Evolutionary conservation across 2,888 invertebrate genomes (phyloP).

Genomic region (Mythimna vitellina): DNA sequence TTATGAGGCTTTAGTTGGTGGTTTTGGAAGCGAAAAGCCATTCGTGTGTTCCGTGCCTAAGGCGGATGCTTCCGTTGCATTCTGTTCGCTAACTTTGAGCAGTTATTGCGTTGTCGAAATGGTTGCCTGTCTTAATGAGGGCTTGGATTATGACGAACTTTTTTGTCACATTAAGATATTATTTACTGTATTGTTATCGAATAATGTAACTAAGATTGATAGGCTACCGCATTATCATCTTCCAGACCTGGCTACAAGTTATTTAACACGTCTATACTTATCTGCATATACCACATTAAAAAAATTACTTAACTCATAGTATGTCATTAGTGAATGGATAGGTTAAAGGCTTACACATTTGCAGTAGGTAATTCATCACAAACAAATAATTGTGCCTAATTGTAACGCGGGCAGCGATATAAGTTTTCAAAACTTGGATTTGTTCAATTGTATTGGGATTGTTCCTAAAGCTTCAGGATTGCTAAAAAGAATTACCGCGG

Average conservation of each 20-base stretch:
- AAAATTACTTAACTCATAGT: background rate
- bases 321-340: background rate
- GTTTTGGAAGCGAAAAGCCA: conserved; percentile 33
- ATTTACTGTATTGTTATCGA: background rate
- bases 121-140: conserved; percentile 53
- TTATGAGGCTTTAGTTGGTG: conserved; percentile 36
- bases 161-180: conserved; percentile 17
- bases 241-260: too few relatives aligned
- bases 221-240: background rate
- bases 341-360: background rate
- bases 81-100: conserved; percentile 49
- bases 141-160: conserved; percentile 31
- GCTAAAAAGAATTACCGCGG: too few relatives aligned
- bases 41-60: conserved; percentile 46
- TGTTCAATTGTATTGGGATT: too few relatives aligned
- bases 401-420: too few relatives aligned
- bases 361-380: background rate
- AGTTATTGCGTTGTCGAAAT: conserved; percentile 60
- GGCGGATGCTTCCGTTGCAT: conserved; percentile 52
- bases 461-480: too few relatives aligned
- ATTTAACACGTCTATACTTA: too few relatives aligned
- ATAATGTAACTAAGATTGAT: background rate
- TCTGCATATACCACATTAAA: background rate
- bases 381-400: background rate
- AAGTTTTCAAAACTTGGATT: too few relatives aligned